Evolutionary conservation across 2,797 vertebrate species (phyloP).

Genomic region (Argya squamiceps): DNA sequence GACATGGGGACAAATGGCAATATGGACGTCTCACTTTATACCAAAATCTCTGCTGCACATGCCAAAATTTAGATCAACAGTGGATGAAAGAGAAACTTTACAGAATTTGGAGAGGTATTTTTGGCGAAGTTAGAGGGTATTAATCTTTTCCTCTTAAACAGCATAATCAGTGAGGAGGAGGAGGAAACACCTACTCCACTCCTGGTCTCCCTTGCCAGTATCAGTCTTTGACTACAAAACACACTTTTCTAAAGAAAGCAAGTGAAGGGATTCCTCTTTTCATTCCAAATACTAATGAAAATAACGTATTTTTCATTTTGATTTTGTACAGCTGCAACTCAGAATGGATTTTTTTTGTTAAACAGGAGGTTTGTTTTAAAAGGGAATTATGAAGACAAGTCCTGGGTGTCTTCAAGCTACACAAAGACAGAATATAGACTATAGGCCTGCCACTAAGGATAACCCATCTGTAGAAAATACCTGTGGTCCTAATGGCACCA

Average conservation of each 20-base stretch:
- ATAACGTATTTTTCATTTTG: background rate
- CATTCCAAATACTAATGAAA: background rate
- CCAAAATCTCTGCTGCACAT: background rate
- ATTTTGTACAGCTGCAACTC: background rate
- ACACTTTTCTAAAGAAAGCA: background rate
- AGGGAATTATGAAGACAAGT: background rate
- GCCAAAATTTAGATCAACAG: background rate
- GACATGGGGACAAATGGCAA: fast-evolving
- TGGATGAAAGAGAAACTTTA: background rate
- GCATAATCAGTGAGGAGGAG: background rate
- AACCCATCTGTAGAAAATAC: slow-evolving; percentile 68
- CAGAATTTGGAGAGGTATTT: background rate
- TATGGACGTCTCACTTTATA: fast-evolving
- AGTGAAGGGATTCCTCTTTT: background rate
- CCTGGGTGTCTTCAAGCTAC: background rate
- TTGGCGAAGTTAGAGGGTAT: background rate
- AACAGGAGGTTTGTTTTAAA: background rate
- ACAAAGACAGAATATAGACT: background rate
- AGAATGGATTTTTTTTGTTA: background rate
- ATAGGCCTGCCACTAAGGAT: background rate
- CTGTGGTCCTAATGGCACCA: slow-evolving; percentile 96
- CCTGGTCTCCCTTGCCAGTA: background rate
- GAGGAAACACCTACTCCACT: background rate
- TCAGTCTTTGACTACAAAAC: background rate
- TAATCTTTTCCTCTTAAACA: background rate